Base-by-base conservation (phyloP, 2,113 vertebrate genomes). In the Heliornis fulica region DNA sequence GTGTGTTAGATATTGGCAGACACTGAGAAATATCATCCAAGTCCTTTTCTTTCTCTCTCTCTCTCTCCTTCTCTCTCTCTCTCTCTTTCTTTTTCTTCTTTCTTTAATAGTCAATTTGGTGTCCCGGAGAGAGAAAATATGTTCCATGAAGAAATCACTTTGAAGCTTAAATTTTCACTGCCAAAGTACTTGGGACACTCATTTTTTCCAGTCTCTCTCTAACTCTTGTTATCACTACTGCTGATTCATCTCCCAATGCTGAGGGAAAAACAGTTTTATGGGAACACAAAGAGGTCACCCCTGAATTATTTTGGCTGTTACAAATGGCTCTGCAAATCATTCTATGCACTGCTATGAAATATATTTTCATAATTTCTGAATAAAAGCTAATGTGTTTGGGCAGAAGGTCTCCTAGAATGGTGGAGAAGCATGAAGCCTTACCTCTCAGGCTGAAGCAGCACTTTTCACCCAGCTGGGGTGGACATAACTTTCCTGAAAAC, bases 81-180 rank as follows among this genome's bases (percentile, higher is more conserved):
- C 38, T 19, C 72, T 17, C 53, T 31, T 6, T 28, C 77, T 78
- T 95, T 51, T 84, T 77, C 75, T 94, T 94, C 41, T 75, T 82
- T 71, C 63, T 95, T 93, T 82, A 95, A 89, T 89, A 97, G 95
- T 92, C 95, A 83, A 25, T 96, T 95, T 93, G 70, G 72, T 96
- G 84, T 79, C 91, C 94, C 96, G 97, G 75, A 96, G 91, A 97
- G 79, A 92, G 46, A 96, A 96, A 94, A 93, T 74, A 77, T 88
- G 94, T 97, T 97, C 94, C 96, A 95, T 97, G 93, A 97, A 97
- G 92, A 97, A 96, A 95, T 96, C 89, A 88, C 96, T 98, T 97
- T 97, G 93, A 97, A 97, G 92, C 79, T 75, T 89, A 68, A 87
- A 68, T 94, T 95, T 97, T 97, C 94, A 87, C 90, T 97, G 97